A percentile compares a stretch with the other conserved stretches of the same genome.
Evolutionary conservation across 2,113 vertebrate species (phyloP).

Genomic region (Otocyon megalotis): DNA sequence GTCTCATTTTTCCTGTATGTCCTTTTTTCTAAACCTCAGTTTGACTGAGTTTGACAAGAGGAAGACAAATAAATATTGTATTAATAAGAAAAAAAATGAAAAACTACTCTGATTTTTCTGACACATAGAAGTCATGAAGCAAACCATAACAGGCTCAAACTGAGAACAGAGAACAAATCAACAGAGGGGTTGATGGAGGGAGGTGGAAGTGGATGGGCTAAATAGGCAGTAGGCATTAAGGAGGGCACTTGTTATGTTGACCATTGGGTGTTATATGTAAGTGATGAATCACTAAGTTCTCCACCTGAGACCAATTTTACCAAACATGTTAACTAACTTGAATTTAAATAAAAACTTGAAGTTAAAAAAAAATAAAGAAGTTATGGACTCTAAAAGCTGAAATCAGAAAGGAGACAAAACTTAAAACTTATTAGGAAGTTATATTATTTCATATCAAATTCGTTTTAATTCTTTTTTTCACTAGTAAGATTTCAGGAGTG

Average conservation of each 20-base stretch:
- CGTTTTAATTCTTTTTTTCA: neutral
- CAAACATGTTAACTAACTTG: neutral
- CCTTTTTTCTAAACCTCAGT: neutral
- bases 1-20: neutral
- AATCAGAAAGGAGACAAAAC: neutral
- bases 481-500: neutral
- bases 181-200: neutral
- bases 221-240: neutral
- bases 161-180: neutral
- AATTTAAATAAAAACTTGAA: neutral
- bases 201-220: neutral
- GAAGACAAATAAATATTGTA: neutral
- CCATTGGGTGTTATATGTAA: neutral
- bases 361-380: neutral
- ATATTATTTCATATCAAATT: neutral
- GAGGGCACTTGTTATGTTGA: neutral
- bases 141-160: neutral
- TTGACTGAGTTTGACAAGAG: neutral
- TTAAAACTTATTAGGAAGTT: neutral
- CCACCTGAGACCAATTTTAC: neutral
- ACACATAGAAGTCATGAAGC: neutral
- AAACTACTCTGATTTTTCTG: conserved; percentile 27
- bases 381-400: neutral
- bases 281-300: neutral
- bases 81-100: neutral